A percentile compares a stretch with the other conserved stretches of the same genome.
phyloP scores from a whole-genome alignment of 2,888 invertebrate genomes.

The Peribatodes rhomboidaria region DNA sequence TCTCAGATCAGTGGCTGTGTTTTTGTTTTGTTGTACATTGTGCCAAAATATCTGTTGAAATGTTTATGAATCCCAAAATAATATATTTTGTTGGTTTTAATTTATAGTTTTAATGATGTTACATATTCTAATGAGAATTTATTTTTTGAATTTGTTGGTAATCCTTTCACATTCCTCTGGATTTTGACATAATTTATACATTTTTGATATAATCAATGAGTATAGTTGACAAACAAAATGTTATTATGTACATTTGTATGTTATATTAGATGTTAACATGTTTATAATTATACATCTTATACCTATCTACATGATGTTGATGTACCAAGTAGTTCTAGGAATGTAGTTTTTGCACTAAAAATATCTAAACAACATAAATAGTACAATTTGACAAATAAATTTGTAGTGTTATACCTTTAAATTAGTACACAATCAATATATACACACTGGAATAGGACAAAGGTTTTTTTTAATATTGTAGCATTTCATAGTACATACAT shows the following conservation, averaged over 20 bases:
- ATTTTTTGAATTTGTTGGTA: constrained; percentile 31
- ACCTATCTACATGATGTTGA: not conserved
- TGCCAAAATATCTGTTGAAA: constrained; percentile 44
- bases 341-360: not conserved
- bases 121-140: constrained; percentile 30
- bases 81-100: constrained; percentile 7
- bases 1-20: constrained; percentile 48
- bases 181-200: constrained; percentile 29
- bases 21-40: constrained; percentile 45
- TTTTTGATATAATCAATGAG: constrained; percentile 31
- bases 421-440: not conserved
- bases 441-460: not conserved
- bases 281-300: not conserved
- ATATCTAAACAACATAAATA: not conserved
- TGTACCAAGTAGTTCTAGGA: not conserved
- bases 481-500: not conserved
- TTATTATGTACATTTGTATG: constrained; percentile 10
- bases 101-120: constrained; percentile 16
- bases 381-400: not conserved
- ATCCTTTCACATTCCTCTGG: constrained; percentile 45
- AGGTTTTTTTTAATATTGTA: not conserved
- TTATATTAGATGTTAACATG: constrained; percentile 2
- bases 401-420: not conserved
- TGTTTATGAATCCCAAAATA: not conserved
- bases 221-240: not conserved